A percentile compares a stretch with the other conserved stretches of the same genome.
These are phyloP conservation scores for Mesitornis unicolor DNA, from an alignment of 2,113 vertebrate species.

Conservation along the genomic window DNA sequence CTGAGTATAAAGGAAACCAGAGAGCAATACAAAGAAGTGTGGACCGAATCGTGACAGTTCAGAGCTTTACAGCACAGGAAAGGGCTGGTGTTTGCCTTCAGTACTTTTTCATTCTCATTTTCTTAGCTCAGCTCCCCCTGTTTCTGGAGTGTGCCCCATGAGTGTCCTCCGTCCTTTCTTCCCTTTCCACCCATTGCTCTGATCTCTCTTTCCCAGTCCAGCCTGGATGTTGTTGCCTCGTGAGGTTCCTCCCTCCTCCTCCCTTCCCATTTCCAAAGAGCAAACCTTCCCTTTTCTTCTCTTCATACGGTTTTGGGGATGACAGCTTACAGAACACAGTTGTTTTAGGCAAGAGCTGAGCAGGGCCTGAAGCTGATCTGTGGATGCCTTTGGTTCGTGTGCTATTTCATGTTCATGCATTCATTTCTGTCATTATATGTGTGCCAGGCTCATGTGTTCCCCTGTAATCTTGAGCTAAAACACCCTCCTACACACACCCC, in stretches of 20 bases:
- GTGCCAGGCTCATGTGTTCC: slow-evolving; percentile 3
- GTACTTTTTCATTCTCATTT: neutral
- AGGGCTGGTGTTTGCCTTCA: neutral
- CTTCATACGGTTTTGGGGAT: neutral
- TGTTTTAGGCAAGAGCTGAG: neutral
- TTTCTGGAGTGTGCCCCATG: accelerated
- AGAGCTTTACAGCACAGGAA: neutral
- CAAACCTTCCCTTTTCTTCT: neutral
- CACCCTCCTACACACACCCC: neutral
- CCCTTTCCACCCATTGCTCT: neutral
- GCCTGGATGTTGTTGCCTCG: neutral
- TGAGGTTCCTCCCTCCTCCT: neutral
- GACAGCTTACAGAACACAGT: neutral
- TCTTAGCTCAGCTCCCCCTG: neutral
- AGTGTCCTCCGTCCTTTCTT: neutral
- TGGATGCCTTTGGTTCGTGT: neutral
- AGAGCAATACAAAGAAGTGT: too few species aligned
- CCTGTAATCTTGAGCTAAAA: slow-evolving; percentile 27
- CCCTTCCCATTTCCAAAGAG: neutral
- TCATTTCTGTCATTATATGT: slow-evolving; percentile 7
- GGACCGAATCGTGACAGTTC: neutral
- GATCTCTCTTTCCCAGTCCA: neutral
- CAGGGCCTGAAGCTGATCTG: neutral
- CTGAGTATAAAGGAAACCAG: neutral
- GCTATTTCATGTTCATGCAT: neutral